Base-by-base conservation (phyloP, 2,888 invertebrate genomes). In the Synanthedon andrenaeformis region DNA sequence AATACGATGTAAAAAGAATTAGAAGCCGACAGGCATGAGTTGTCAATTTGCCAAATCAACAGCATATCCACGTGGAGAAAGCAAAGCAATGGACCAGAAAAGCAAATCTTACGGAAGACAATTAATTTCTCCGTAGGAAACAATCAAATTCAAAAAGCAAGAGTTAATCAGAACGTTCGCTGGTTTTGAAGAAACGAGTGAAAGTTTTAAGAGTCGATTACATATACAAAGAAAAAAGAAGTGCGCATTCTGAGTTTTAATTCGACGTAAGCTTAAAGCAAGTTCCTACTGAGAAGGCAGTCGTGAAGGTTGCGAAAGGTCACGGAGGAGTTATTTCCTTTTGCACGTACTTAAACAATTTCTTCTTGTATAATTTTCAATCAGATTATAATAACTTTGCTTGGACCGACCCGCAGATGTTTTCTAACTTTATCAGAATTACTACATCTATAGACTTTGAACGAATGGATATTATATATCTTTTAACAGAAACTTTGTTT, bases 181-280 rank as follows among this genome's bases (percentile, higher is more conserved):
- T 62, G 69, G 70, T 69, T 73, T 73, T 67, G 69, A 70, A 72
- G 71, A 79, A 78, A 71, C 67, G 62, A 76, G 77, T 76, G 81
- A 82, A 77, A 78, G 77, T 76, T 65, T 49, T 54, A 54, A 62
- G 60, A 64, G 65, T 55, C 64, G 59, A 65, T 67, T 67, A 67
- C 63, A 60, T 65, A 66, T 63, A 66, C 70, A 65, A 71, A 69
- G 48, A 42, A 59, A 67, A 69, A 67, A 69, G 66, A 17, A 55
- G 50, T 54, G 56, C 54, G 52, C 56, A 53, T 42, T 50, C 6
- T 50, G 23, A 53, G 51, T 42, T 51, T 41, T 42, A 53, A 51
- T 50, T 19, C 28, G 28, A 42, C 13, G 51, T 51, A 50, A 53
- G 51, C 51, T 49, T 53, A 58, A 62, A 63, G 41, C 53, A 41